Base-by-base conservation (phyloP, 2,113 vertebrate species). In the Gasterosteus nipponicus region DNA sequence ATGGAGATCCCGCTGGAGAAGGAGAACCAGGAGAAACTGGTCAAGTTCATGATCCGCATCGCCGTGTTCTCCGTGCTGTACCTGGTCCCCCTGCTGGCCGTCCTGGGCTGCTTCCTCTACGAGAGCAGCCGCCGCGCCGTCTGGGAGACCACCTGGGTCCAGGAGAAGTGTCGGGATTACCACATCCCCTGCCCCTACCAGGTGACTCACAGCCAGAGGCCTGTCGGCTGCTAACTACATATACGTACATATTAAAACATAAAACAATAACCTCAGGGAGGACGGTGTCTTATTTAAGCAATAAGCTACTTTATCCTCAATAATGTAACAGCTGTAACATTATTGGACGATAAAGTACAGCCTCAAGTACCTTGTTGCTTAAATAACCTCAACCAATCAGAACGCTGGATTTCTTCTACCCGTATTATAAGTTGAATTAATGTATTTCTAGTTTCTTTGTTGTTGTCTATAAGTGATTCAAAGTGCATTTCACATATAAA, bases 11-110 rank as follows among this genome's bases (percentile, higher is more conserved):
- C 97, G 0, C 89, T 99, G 92, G 98, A 99, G 89, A 99, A 99
- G 93, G 97, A 99, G 92, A 99, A 99, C 93, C 98, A 98, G 93
- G 98, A 99, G 93, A 99, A 99, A 67, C 91, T 99, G 81, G 97
- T 99, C 77, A 99, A 99, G 92, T 99, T 99, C 94, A 99, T 99
- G 98, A 99, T 99, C 89, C 97, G 98, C 10, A 99, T 99, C 35
- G 98, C 95, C 1, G 96, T 99, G 33, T 99, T 99, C 95, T 99
- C 98, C n/a, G 95, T 96, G 15, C 95, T 99, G 33, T 99, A 99
- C 93, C 96, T 99, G n/a, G 96, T 96, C 69, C 98, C 98, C 0
- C 94, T 99, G 82, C 91, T 99, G 84, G 95, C 95, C 18, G 96
- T 99, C 0, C 95, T 99, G 69, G 94, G 94, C 86, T 99, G 98